These are phyloP conservation scores for Plecotus auritus DNA, from an alignment of 2,113 vertebrate species.

Conservation along the genomic window DNA sequence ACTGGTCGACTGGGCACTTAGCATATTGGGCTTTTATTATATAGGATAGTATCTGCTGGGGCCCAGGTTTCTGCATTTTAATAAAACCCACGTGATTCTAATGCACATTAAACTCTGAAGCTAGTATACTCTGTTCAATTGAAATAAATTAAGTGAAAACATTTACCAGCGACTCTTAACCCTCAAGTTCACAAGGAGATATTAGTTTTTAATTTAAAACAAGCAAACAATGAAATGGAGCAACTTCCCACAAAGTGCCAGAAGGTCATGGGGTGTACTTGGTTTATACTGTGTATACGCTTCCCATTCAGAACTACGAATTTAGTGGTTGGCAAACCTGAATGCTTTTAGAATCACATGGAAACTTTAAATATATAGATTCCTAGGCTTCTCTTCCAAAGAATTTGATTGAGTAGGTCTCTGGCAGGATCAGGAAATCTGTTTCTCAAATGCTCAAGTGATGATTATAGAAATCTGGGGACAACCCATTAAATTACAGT, in stretches of 20 bases:
- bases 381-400: neutral
- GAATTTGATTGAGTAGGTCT: neutral
- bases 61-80: neutral
- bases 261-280: neutral
- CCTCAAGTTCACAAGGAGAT: neutral
- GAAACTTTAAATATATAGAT: neutral
- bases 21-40: too few relatives aligned
- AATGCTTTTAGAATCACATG: neutral
- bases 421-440: neutral
- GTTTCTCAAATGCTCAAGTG: neutral
- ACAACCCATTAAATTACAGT: neutral
- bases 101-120: neutral
- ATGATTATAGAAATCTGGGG: neutral
- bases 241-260: too few relatives aligned
- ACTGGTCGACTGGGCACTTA: too few relatives aligned
- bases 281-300: neutral
- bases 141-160: neutral
- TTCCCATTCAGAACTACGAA: neutral
- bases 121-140: neutral
- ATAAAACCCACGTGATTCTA: neutral
- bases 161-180: neutral
- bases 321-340: neutral
- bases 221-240: neutral
- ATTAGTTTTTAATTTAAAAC: neutral
- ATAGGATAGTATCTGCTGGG: neutral